These are phyloP conservation scores for Agapetus fuscipes DNA, from an alignment of 2,888 invertebrate species.

Conservation along the genomic window DNA sequence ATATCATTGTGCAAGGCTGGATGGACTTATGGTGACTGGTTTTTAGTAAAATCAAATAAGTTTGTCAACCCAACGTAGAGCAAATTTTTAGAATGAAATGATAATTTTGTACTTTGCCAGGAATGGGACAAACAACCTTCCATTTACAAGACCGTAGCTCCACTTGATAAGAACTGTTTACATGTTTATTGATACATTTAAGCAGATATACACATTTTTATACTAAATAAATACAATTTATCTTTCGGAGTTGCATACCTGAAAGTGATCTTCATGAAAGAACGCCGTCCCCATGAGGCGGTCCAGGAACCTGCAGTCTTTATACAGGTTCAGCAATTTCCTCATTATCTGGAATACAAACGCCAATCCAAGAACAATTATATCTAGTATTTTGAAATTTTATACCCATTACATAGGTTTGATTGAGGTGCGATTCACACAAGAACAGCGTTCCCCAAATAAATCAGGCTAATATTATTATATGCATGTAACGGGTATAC, in stretches of 20 bases:
- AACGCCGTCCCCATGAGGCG: conserved; percentile 76
- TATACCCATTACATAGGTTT: not conserved
- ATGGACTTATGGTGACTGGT: too few species aligned
- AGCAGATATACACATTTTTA: too few species aligned
- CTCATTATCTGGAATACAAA: conserved; percentile 54
- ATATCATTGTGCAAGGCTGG: too few species aligned
- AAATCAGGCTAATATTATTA: too few species aligned
- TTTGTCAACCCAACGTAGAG: not conserved
- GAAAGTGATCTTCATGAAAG: conserved; percentile 75
- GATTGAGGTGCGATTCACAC: not conserved
- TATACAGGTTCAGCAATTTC: conserved; percentile 71
- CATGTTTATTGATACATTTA: too few species aligned
- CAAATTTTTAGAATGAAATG: not conserved
- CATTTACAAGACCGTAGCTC: too few species aligned
- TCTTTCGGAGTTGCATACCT: too few species aligned
- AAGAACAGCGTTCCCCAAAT: too few species aligned
- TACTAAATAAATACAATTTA: too few species aligned
- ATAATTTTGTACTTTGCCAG: not conserved
- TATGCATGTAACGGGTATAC: not conserved
- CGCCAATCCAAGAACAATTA: conserved; percentile 2
- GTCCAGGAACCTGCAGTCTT: conserved; percentile 79
- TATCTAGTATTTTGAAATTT: too few species aligned
- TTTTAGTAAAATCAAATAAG: conserved; percentile 1
- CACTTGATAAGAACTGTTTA: too few species aligned
- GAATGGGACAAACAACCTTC: too few species aligned